phyloP scores from a whole-genome alignment of 1,140 invertebrate species.

The Ptiloglossa arizonensis region DNA sequence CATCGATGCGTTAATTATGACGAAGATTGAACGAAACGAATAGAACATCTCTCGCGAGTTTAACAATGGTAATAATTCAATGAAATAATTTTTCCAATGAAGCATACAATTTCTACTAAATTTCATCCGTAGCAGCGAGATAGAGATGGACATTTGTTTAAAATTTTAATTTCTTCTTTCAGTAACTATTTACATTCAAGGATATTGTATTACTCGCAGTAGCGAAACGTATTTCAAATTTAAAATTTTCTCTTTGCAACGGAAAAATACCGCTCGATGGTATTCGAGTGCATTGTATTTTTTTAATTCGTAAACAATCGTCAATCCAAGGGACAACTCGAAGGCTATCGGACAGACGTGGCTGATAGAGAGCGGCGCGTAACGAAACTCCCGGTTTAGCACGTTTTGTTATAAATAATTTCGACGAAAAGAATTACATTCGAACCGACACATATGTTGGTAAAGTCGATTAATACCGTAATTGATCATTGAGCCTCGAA shows the following conservation, averaged over 20 bases:
- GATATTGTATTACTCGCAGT: no score
- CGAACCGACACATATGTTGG: neutral
- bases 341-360: neutral
- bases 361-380: neutral
- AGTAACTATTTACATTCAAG: no score
- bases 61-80: no score
- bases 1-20: no score
- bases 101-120: no score
- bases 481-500: neutral
- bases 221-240: no score
- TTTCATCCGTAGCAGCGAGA: no score
- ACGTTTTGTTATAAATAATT: constrained; percentile 9
- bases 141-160: no score
- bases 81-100: no score
- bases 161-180: no score
- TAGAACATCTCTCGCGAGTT: no score
- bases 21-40: no score
- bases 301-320: neutral
- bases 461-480: neutral
- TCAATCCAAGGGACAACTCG: neutral
- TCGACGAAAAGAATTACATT: neutral
- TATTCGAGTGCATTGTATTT: neutral
- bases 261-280: neutral
- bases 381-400: neutral
- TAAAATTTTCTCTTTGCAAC: neutral